phyloP scores from a whole-genome alignment of 2,113 vertebrate species.

The Oreochromis niloticus region DNA sequence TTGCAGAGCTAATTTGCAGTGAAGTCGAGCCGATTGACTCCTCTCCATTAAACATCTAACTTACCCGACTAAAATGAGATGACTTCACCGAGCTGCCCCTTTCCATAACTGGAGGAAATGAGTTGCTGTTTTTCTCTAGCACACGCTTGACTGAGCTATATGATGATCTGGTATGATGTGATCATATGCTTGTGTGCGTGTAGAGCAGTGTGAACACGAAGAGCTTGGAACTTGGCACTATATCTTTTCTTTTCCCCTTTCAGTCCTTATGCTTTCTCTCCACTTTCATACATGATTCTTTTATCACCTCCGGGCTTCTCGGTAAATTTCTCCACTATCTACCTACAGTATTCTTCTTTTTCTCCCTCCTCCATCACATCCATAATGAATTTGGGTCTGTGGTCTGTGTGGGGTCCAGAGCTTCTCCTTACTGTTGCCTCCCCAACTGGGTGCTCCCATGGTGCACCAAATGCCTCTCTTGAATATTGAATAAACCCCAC shows the following conservation, averaged over 20 bases:
- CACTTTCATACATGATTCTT: neutral
- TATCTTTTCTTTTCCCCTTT: neutral
- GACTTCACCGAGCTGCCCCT: neutral
- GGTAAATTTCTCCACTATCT: neutral
- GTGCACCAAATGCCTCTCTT: slow-evolving; percentile 66
- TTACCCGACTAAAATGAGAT: slow-evolving; percentile 3
- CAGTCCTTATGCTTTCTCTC: neutral
- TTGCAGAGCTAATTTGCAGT: neutral
- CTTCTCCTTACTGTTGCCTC: slow-evolving; percentile 23
- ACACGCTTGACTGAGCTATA: neutral
- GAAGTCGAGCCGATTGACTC: neutral
- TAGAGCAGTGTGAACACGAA: neutral
- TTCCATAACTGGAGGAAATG: neutral
- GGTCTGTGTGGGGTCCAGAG: slow-evolving; percentile 45
- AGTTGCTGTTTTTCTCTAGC: neutral
- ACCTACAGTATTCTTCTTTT: neutral
- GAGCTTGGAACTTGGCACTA: neutral
- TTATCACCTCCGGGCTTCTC: neutral
- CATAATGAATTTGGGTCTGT: slow-evolving; percentile 49
- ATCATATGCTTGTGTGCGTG: neutral
- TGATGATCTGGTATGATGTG: neutral
- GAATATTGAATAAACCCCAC: slow-evolving; percentile 66
- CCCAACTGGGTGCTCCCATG: slow-evolving; percentile 51
- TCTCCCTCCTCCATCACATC: neutral
- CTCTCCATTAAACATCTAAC: slow-evolving; percentile 7